Percentiles rank a stretch among this genome's conserved stretches.
These are phyloP conservation scores for Lytechinus pictus DNA, from an alignment of 35 echinoderm and acorn worm genomes.

Conservation along the genomic window DNA sequence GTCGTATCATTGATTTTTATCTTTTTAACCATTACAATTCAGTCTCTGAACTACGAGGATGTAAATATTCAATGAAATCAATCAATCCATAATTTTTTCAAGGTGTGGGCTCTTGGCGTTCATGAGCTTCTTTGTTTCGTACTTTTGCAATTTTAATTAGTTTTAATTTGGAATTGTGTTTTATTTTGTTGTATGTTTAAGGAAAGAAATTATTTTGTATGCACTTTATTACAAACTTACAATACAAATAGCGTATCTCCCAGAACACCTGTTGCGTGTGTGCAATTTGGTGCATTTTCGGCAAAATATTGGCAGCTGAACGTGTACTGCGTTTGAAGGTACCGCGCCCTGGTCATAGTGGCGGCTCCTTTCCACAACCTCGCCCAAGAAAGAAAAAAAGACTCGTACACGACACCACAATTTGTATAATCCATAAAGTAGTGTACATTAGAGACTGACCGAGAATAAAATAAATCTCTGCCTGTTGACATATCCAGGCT, in stretches of 20 bases:
- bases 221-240: neutral
- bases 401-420: constrained; percentile 8
- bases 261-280: neutral
- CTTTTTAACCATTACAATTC: no score
- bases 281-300: neutral
- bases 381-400: neutral
- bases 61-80: no score
- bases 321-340: constrained; percentile 4
- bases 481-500: constrained; percentile 46
- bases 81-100: no score
- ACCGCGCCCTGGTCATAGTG: neutral
- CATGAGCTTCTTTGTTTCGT: no score
- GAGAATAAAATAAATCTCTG: constrained; percentile 32
- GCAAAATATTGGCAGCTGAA: neutral
- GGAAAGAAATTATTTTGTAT: no score
- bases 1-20: no score
- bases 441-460: constrained; percentile 27
- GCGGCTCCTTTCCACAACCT: neutral
- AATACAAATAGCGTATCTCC: neutral
- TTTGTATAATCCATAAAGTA: constrained; percentile 46
- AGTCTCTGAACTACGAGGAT: no score
- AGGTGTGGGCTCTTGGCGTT: no score
- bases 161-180: neutral
- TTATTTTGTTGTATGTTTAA: neutral
- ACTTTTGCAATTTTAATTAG: neutral